Conservation (phyloP, 2,888 invertebrate genomes). For the Brachyopa scutellaris region DNA sequence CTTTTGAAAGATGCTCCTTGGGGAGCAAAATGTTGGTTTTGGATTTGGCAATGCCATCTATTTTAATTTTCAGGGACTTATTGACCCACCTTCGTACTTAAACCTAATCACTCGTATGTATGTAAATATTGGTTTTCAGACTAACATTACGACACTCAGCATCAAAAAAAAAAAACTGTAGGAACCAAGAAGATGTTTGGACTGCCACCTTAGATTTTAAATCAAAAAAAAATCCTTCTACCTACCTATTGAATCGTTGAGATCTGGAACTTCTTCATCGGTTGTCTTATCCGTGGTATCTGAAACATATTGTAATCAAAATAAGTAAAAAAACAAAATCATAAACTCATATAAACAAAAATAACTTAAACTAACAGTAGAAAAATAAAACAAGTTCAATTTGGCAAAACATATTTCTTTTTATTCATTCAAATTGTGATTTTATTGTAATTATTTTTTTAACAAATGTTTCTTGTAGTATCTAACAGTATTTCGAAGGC, state of each 20-base stretch:
- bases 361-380: conserved; percentile 44
- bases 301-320: conserved; percentile 61
- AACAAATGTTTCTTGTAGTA: conserved; percentile 64
- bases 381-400: conserved; percentile 10
- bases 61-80: no score
- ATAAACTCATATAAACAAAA: conserved; percentile 46
- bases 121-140: no score
- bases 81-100: no score
- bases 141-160: no score
- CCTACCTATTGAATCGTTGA: conserved; percentile 74
- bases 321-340: conserved; percentile 37
- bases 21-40: no score
- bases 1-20: no score
- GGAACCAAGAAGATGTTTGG: background rate
- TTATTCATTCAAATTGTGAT: background rate
- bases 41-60: no score
- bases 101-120: no score
- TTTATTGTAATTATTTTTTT: conserved; percentile 9
- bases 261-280: conserved; percentile 30
- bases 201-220: no score
- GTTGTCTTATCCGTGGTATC: conserved; percentile 52
- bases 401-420: conserved; percentile 34
- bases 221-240: no score
- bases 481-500: conserved; percentile 67
- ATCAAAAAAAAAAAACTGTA: background rate